Evolutionary conservation across 2,888 invertebrate genomes (phyloP), one percentile per base, ranked within the genome.

Genomic region (Drosophila falleni): DNA sequence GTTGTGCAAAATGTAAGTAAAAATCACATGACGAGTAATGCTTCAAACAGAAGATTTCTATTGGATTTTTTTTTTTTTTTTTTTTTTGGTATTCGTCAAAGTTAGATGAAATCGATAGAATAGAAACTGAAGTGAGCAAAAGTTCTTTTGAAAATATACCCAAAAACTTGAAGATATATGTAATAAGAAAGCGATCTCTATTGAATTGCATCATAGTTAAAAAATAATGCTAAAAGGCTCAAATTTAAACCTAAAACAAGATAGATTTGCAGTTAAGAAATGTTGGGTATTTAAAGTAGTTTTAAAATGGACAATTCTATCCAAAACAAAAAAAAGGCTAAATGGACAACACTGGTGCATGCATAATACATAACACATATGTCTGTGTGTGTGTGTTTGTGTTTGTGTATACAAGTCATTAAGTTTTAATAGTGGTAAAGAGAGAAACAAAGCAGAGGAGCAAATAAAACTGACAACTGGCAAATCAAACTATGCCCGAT

Each of bases 401-500:
- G 13, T 35, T 1, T 35, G 5, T 13, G 13, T 13, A 11, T 35
- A 13, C 4, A 13, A 33, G 11, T 33, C 33, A 33, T 10, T 10
- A 11, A 33, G 8, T 31, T 10, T 9, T 9, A 33, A 11, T 10
- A 46, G 46, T 13, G n/a, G 23, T 13, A n/a, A n/a, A 15, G n/a
- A 10, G 31, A 29, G 15, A 6, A 8, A 8, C 13, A 33, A 3
- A 13, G 35, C 5, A 2, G n/a, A 6, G 37, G 19, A 9, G 50
- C 2, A 16, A 50, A 13, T n/a, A 53, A n/a, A 19, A 19, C 19
- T 19, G 19, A 19, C 44, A 26, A 44, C 10, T 16, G 49, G 9
- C 42, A 69, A 56, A 47, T 39, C 50, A 61, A 61, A 56, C 42
- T 59, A 23, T 70, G 39, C 44, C 49, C 46, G 42, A 61, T 44